Evolutionary conservation across 2,113 vertebrate species (phyloP).

Genomic region (Cygnus buccinator): DNA sequence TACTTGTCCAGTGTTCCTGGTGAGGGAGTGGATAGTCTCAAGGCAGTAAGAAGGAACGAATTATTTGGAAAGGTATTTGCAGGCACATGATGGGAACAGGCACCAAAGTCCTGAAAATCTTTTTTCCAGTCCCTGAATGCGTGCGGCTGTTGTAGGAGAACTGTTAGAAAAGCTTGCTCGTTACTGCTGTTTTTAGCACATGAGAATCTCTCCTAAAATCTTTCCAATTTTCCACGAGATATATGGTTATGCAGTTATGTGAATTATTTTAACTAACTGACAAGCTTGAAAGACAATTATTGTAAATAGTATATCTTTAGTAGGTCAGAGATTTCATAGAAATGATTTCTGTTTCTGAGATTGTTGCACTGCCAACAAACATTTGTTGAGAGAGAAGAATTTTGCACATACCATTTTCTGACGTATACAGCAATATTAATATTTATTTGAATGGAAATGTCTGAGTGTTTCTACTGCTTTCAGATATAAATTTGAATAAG

Average conservation of each 20-base stretch:
- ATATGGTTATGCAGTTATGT: not conserved
- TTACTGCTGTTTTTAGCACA: not conserved
- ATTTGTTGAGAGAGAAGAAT: not conserved
- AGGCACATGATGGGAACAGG: not conserved
- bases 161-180: not conserved
- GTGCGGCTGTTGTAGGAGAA: not conserved
- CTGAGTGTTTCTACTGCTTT: not conserved
- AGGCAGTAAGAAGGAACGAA: not conserved
- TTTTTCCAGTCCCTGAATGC: not conserved
- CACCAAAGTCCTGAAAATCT: not conserved
- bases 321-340: not conserved
- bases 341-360: not conserved
- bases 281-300: not conserved
- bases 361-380: not conserved
- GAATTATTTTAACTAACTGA: not conserved
- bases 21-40: not conserved
- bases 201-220: not conserved
- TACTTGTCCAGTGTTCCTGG: not conserved
- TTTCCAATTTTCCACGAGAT: not conserved
- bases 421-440: slow-evolving; percentile 15
- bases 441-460: slow-evolving; percentile 22
- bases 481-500: not conserved
- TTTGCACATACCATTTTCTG: not conserved
- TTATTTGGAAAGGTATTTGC: not conserved
- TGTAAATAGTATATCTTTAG: not conserved